Percentiles rank a stretch among this genome's conserved stretches.
Conservation (phyloP, 2,888 invertebrate genomes). For the Congeria kusceri region DNA sequence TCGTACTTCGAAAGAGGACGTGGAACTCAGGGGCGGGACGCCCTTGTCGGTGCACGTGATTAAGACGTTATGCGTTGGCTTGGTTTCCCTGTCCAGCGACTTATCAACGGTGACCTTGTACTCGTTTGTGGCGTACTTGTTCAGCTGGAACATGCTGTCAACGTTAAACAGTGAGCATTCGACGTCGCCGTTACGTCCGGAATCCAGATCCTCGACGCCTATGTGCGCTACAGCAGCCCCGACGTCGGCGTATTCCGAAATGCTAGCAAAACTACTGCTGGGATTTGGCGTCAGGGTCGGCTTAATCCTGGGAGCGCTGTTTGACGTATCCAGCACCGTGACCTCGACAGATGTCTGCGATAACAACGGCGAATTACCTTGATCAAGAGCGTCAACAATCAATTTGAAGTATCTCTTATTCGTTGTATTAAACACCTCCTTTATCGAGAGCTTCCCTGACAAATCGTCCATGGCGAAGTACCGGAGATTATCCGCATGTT, state of each 20-base stretch:
- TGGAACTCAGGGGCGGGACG: constrained; percentile 56
- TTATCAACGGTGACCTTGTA: constrained; percentile 68
- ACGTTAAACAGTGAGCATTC: constrained; percentile 58
- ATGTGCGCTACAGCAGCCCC: constrained; percentile 72
- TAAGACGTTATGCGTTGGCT: constrained; percentile 48
- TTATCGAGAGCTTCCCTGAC: constrained; percentile 69
- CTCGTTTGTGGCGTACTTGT: constrained; percentile 65
- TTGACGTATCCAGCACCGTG: constrained; percentile 93
- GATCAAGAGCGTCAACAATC: constrained; percentile 67
- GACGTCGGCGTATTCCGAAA: constrained; percentile 69
- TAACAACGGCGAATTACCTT: constrained; percentile 62
- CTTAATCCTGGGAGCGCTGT: constrained; percentile 92
- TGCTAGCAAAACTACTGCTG: constrained; percentile 40
- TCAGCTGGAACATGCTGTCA: constrained; percentile 55
- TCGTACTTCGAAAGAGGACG: constrained; percentile 61
- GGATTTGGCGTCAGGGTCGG: constrained; percentile 60
- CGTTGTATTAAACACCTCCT: constrained; percentile 44
- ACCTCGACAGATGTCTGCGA: constrained; percentile 68
- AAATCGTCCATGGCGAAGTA: constrained; percentile 62
- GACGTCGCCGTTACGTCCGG: constrained; percentile 73
- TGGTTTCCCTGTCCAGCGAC: constrained; percentile 63
- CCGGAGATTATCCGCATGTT: constrained; percentile 55
- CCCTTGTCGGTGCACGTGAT: constrained; percentile 67
- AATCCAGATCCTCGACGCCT: constrained; percentile 66
- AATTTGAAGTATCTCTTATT: constrained; percentile 59